Evolutionary conservation across 23 tunicate species (phyloP).

Genomic region (Corella eumyota): DNA sequence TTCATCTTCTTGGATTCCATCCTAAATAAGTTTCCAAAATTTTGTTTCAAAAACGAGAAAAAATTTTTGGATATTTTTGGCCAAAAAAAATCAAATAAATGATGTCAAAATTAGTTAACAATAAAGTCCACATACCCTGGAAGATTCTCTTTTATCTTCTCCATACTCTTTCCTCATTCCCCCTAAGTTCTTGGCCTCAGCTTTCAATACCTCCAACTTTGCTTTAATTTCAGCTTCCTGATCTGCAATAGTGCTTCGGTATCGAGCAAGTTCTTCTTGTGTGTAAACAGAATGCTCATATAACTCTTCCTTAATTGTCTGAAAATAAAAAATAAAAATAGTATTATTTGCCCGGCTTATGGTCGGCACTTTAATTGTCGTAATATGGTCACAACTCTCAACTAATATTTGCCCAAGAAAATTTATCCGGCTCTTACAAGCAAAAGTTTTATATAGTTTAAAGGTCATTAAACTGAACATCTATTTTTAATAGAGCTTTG

Average conservation of each 20-base stretch:
- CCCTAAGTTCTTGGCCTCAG: constrained; percentile 52
- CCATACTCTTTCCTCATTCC: constrained; percentile 43
- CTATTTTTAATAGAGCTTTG: no score
- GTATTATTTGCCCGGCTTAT: no score
- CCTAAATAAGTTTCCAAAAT: background rate
- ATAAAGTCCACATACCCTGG: constrained; percentile 2
- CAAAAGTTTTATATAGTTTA: no score
- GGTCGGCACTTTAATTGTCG: no score
- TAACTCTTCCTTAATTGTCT: constrained; percentile 44
- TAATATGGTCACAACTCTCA: no score
- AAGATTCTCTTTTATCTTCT: constrained; percentile 16
- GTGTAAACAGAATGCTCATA: constrained; percentile 45
- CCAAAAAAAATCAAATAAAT: background rate
- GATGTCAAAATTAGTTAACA: no score
- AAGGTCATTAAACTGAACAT: no score
- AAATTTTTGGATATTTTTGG: background rate
- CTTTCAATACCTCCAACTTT: constrained; percentile 48
- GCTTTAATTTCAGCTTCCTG: constrained; percentile 54
- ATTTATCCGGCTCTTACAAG: no score
- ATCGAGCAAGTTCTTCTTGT: constrained; percentile 43
- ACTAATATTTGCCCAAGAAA: no score
- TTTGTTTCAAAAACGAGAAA: no score
- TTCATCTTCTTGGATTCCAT: constrained; percentile 34
- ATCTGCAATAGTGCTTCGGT: constrained; percentile 24
- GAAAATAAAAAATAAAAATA: background rate